Evolutionary conservation across 2,113 vertebrate species (phyloP).

Genomic region (Sarotherodon lohbergeri): DNA sequence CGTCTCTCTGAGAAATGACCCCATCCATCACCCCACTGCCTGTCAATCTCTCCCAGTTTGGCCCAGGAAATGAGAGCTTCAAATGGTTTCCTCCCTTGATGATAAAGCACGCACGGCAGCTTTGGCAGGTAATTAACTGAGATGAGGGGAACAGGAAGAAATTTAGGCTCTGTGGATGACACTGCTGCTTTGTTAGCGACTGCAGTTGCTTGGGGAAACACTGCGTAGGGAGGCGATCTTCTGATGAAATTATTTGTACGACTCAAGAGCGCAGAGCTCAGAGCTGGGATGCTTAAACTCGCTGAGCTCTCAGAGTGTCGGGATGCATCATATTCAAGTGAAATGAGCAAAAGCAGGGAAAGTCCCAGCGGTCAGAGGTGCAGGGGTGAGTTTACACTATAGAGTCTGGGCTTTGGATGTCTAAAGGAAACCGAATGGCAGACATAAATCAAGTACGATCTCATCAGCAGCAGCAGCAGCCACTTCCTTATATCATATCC

Average conservation of each 20-base stretch:
- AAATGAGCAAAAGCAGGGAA: neutral
- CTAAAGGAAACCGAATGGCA: neutral
- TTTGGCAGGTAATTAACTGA: conserved; percentile 28
- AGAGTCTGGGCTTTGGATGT: neutral
- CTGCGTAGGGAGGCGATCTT: neutral
- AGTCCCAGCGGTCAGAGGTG: neutral
- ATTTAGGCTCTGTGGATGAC: neutral
- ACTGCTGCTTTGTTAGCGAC: neutral
- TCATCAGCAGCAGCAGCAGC: neutral
- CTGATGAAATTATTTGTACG: neutral
- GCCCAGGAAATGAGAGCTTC: conserved; percentile 40
- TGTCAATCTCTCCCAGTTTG: conserved; percentile 5
- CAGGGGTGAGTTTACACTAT: neutral
- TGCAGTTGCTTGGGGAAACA: neutral
- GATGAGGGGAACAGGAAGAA: conserved; percentile 21
- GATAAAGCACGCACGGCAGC: conserved; percentile 13
- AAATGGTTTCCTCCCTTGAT: conserved; percentile 22
- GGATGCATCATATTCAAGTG: neutral
- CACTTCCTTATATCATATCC: neutral
- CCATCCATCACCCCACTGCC: conserved; percentile 9
- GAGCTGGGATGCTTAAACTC: neutral
- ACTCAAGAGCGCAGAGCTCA: neutral
- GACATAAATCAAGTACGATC: neutral
- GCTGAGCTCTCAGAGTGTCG: neutral
- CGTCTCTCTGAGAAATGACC: neutral